Evolutionary conservation across 1,140 invertebrate species (phyloP).

Genomic region (Lamellibrachia luymesi): DNA sequence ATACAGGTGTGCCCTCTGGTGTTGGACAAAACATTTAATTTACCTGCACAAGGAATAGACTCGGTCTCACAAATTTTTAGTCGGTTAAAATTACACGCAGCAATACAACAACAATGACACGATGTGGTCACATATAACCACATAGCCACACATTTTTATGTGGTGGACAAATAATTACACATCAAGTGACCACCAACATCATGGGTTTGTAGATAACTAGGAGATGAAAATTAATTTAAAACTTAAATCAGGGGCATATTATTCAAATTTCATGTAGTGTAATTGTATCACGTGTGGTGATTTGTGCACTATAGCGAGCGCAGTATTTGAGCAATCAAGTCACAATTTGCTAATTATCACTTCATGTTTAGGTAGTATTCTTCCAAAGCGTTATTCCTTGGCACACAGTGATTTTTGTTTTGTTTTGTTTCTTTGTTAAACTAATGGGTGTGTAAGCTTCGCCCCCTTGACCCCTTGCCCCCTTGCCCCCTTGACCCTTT

Average conservation of each 20-base stretch:
- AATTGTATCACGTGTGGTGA: background rate
- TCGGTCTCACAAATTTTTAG: background rate
- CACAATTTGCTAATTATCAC: background rate
- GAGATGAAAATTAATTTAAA: background rate
- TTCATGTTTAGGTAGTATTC: too few species aligned
- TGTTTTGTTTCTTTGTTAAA: too few species aligned
- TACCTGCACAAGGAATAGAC: background rate
- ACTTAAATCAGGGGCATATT: too few species aligned
- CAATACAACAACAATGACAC: background rate
- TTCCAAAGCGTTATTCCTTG: too few species aligned
- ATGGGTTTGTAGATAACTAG: too few species aligned
- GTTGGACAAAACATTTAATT: background rate
- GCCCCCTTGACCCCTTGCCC: too few species aligned
- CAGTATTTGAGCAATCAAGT: background rate
- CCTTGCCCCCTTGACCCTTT: too few species aligned
- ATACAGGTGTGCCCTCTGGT: background rate
- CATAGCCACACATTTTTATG: background rate
- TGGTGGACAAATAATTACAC: background rate
- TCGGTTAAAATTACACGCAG: background rate
- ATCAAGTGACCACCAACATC: too few species aligned
- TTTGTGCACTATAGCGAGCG: too few species aligned
- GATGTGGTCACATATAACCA: background rate
- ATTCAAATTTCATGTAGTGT: background rate
- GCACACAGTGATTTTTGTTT: too few species aligned
- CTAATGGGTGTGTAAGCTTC: too few species aligned